phyloP scores from a whole-genome alignment of 2,797 vertebrate genomes.

The Peromyscus melanophrys region DNA sequence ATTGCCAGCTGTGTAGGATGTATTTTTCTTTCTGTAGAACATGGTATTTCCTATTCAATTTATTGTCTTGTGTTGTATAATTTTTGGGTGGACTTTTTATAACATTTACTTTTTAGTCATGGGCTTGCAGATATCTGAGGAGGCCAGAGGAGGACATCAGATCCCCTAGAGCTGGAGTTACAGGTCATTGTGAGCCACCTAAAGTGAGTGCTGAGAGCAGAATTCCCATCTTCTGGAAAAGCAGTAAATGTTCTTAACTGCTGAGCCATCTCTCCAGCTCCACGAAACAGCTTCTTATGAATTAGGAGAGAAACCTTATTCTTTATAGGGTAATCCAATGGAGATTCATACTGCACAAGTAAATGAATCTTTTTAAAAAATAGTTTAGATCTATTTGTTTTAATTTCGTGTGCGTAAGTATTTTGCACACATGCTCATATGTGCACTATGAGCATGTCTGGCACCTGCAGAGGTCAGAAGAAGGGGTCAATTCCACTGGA shows the following conservation, averaged over 20 bases:
- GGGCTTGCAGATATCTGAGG: neutral
- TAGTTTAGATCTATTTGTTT: neutral
- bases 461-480: neutral
- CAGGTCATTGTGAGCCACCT: neutral
- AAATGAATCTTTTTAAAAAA: neutral
- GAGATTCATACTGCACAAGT: neutral
- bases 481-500: neutral
- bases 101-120: neutral
- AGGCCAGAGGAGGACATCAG: neutral
- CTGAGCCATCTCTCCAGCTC: neutral
- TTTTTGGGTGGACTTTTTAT: neutral
- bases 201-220: neutral
- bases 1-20: neutral
- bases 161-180: neutral
- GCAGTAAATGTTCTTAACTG: neutral
- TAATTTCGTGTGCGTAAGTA: neutral
- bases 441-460: neutral
- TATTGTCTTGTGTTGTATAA: neutral
- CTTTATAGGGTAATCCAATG: conserved; percentile 9
- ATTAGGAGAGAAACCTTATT: neutral
- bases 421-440: neutral
- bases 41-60: neutral
- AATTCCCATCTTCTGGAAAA: neutral
- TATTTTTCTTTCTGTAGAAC: neutral
- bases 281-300: conserved; percentile 35